Evolutionary conservation across 2,113 vertebrate genomes (phyloP).

Genomic region (Callithrix jacchus): DNA sequence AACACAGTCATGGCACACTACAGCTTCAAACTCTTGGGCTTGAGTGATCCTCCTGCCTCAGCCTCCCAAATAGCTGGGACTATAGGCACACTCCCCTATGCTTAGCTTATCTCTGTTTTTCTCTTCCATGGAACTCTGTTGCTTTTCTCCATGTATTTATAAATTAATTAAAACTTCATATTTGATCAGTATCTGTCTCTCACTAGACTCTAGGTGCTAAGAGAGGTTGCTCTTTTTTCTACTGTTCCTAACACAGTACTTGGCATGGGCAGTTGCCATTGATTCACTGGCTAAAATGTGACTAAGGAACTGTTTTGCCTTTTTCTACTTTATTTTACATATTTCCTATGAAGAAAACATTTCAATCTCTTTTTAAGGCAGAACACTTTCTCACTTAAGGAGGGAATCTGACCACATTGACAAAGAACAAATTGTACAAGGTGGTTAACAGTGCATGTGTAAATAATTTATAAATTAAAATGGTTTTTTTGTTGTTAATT

Average conservation of each 20-base stretch:
- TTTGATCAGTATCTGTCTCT: neutral
- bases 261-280: neutral
- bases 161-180: neutral
- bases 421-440: constrained; percentile 30
- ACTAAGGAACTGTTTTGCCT: neutral
- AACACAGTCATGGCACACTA: neutral
- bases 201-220: neutral
- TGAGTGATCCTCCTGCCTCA: neutral
- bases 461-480: constrained; percentile 56
- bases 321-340: neutral
- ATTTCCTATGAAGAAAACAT: constrained; percentile 30
- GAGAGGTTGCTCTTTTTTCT: neutral
- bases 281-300: constrained; percentile 23
- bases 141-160: neutral
- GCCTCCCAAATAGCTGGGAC: neutral
- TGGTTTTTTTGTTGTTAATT: constrained; percentile 40
- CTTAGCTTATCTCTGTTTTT: neutral
- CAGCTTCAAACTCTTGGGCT: neutral
- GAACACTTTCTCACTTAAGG: constrained; percentile 50
- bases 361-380: constrained; percentile 39
- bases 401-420: neutral
- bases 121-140: neutral
- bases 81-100: neutral
- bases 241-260: neutral
- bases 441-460: neutral